phyloP scores from a whole-genome alignment of 2,797 vertebrate genomes.

The Alfaro cultratus region DNA sequence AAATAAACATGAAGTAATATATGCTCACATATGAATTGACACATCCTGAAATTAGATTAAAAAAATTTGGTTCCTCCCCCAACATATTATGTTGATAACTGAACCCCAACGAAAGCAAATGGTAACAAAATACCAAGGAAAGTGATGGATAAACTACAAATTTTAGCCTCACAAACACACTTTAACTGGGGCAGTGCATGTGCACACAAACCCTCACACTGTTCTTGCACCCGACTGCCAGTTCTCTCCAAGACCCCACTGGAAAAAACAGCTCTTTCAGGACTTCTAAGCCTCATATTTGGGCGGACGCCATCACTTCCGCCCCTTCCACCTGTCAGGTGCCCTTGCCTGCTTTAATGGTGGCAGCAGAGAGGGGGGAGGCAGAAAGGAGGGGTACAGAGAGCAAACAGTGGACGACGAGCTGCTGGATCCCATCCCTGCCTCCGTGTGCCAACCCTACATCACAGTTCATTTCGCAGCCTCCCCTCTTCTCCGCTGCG shows the following conservation, averaged over 20 bases:
- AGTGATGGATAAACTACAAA: constrained; percentile 25
- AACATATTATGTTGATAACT: neutral
- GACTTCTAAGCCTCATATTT: constrained; percentile 56
- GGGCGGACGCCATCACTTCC: constrained; percentile 63
- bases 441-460: constrained; percentile 64
- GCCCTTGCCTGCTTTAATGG: constrained; percentile 68
- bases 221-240: constrained; percentile 37
- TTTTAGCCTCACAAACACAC: constrained; percentile 23
- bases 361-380: constrained; percentile 30
- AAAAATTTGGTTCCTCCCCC: too few species aligned
- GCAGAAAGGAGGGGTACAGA: constrained; percentile 14
- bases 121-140: constrained; percentile 14
- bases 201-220: constrained; percentile 31
- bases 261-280: constrained; percentile 61
- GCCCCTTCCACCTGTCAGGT: constrained; percentile 79
- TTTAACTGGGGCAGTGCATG: constrained; percentile 15
- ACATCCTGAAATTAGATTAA: neutral
- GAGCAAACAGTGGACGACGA: constrained; percentile 45
- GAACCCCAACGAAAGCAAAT: neutral
- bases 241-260: constrained; percentile 45
- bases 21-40: neutral
- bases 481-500: constrained; percentile 57
- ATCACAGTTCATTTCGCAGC: constrained; percentile 74
- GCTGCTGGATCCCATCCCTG: constrained; percentile 70
- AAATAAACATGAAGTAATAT: neutral